Percentiles rank a stretch among this genome's conserved stretches.
Conservation (phyloP, 2,797 vertebrate genomes). For the Silurus aristotelis region DNA sequence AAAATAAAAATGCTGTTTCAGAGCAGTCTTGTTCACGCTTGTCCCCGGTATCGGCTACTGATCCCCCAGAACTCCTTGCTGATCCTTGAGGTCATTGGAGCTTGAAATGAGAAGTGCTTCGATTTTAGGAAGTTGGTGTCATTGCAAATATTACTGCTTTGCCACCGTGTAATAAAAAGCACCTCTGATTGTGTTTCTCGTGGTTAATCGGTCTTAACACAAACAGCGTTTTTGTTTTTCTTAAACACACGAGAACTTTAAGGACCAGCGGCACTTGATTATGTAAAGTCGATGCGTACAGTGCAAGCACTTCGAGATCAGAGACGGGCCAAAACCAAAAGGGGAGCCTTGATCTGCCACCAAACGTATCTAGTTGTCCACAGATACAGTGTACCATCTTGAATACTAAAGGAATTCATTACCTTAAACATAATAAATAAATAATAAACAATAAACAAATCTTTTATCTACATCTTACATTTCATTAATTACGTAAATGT, state of each 20-base stretch:
- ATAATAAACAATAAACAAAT: too few species aligned
- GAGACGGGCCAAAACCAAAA: constrained; percentile 35
- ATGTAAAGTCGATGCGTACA: constrained; percentile 1
- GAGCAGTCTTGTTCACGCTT: constrained; percentile 54
- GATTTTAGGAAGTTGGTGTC: constrained; percentile 26
- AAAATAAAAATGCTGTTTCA: constrained; percentile 55
- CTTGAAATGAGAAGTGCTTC: constrained; percentile 59
- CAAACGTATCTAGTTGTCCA: not conserved
- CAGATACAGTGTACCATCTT: not conserved
- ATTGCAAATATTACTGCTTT: not conserved
- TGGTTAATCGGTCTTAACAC: not conserved
- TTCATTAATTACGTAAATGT: too few species aligned
- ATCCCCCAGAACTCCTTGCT: constrained; percentile 36
- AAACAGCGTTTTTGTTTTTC: constrained; percentile 12
- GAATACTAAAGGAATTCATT: not conserved
- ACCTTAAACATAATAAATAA: not conserved
- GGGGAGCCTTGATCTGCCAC: constrained; percentile 15
- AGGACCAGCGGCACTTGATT: constrained; percentile 27
- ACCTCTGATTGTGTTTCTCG: constrained; percentile 8
- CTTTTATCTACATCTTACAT: too few species aligned
- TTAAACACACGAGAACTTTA: not conserved
- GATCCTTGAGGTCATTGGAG: constrained; percentile 66
- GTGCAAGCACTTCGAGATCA: constrained; percentile 34
- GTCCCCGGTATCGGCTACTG: constrained; percentile 31
- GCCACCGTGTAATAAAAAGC: not conserved